Conservation (phyloP, 2,888 invertebrate species). For the Luffia ferchaultella region DNA sequence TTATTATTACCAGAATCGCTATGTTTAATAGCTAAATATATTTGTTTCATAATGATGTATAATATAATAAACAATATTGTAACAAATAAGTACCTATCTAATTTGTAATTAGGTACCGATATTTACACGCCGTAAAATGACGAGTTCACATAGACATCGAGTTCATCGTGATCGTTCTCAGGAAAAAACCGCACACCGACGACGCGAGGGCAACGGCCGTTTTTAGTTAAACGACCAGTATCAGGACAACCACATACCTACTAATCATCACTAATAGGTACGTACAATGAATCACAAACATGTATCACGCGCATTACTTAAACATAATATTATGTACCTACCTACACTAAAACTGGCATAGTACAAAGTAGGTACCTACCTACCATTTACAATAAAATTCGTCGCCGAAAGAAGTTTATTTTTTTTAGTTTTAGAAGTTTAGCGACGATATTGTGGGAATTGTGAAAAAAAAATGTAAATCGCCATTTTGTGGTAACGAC, state of each 20-base stretch:
- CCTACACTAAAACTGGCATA: background rate
- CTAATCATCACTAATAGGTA: constrained; percentile 24
- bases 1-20: too few relatives aligned
- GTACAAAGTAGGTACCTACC: background rate
- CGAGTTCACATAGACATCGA: constrained; percentile 21
- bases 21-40: too few relatives aligned
- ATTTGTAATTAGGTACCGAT: too few relatives aligned
- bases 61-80: too few relatives aligned
- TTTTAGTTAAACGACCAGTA: constrained; percentile 38
- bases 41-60: too few relatives aligned
- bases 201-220: constrained; percentile 53
- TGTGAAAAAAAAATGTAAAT: too few relatives aligned
- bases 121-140: constrained; percentile 7
- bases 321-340: background rate
- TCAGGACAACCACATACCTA: background rate
- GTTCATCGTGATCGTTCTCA: constrained; percentile 25
- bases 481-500: too few relatives aligned
- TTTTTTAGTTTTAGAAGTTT: too few relatives aligned
- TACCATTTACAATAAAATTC: too few relatives aligned
- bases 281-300: constrained; percentile 20
- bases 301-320: background rate
- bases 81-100: too few relatives aligned
- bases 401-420: too few relatives aligned
- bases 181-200: constrained; percentile 33
- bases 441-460: too few relatives aligned